Percentiles rank a stretch among this genome's conserved stretches.
phyloP scores from a whole-genome alignment of 2,797 vertebrate species.

The Sebastes elongatus region DNA sequence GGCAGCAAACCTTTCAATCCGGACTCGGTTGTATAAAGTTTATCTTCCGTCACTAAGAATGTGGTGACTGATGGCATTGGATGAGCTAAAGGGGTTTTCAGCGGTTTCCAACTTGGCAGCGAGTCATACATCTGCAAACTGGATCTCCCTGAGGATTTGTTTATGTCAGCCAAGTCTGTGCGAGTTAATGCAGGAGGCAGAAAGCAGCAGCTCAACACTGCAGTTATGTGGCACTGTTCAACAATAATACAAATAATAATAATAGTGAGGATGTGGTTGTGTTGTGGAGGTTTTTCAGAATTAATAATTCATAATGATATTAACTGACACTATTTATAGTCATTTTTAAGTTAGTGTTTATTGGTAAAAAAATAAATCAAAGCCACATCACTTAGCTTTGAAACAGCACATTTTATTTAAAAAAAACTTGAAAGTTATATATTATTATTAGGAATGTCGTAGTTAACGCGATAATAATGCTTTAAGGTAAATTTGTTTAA shows the following conservation, averaged over 20 bases:
- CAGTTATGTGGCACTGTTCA: not conserved
- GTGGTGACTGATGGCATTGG: conserved; percentile 56
- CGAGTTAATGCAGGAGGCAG: conserved; percentile 24
- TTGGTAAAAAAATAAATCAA: not conserved
- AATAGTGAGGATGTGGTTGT: not conserved
- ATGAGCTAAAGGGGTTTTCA: conserved; percentile 42
- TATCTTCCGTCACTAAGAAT: conserved; percentile 68
- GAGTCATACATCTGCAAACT: conserved; percentile 53
- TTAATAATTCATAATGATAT: not conserved
- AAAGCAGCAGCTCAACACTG: not conserved
- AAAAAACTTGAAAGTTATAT: not conserved
- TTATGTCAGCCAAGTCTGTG: conserved; percentile 37
- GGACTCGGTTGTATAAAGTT: conserved; percentile 49
- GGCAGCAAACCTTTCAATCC: conserved; percentile 37
- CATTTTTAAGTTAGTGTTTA: not conserved
- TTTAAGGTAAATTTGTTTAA: too few relatives aligned
- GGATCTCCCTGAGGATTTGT: conserved; percentile 45
- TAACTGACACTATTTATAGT: not conserved
- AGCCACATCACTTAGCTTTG: not conserved
- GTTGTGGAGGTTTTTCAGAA: not conserved
- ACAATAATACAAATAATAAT: not conserved
- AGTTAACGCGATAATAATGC: not conserved
- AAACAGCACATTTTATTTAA: not conserved
- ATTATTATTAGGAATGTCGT: not conserved
- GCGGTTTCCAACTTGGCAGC: conserved; percentile 56